phyloP scores from a whole-genome alignment of 2,113 vertebrate genomes.

The Ovis aries region DNA sequence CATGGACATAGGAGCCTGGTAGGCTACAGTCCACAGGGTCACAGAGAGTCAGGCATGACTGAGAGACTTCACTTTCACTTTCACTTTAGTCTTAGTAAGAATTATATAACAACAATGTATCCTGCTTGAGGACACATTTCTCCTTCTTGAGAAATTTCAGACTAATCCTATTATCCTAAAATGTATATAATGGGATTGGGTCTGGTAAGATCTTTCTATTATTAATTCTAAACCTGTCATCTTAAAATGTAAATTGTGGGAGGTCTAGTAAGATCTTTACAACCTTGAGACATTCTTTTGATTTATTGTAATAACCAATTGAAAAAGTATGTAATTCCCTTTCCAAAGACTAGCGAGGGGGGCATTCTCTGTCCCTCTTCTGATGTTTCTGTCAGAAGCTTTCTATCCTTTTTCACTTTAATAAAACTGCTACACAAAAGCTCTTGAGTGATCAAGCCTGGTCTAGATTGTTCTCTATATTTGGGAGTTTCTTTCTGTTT shows the following conservation, averaged over 20 bases:
- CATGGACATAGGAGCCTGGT: too few species aligned
- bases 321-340: background rate
- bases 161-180: background rate
- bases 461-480: background rate
- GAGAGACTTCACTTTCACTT: too few species aligned
- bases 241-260: background rate
- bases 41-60: fast-evolving
- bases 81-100: background rate
- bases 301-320: background rate
- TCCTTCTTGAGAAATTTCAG: background rate
- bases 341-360: fast-evolving
- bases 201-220: background rate
- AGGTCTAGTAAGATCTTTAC: background rate
- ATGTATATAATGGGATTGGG: background rate
- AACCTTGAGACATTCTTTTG: background rate
- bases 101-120: background rate
- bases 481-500: background rate
- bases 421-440: background rate
- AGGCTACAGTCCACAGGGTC: too few species aligned
- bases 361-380: background rate
- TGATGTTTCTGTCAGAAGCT: background rate
- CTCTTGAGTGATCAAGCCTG: background rate
- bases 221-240: background rate
- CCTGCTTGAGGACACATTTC: background rate
- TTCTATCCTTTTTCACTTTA: background rate